phyloP scores from a whole-genome alignment of 1,140 invertebrate species.

The Drosophila parvula region DNA sequence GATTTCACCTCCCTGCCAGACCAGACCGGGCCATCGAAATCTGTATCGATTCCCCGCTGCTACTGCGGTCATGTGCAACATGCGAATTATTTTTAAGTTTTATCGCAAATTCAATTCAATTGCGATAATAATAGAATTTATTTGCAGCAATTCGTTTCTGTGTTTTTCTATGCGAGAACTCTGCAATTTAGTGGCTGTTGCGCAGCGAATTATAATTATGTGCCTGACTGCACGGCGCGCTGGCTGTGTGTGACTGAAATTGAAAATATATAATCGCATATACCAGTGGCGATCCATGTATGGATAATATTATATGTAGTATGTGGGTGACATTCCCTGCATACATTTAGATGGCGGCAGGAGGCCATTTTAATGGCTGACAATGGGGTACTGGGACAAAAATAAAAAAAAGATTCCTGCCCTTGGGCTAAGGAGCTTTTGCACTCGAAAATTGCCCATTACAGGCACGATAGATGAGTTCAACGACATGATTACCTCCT shows the following conservation, averaged over 20 bases:
- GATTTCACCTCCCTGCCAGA: slow-evolving; percentile 13
- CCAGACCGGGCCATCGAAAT: slow-evolving; percentile 24
- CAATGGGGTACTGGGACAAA: slow-evolving; percentile 10
- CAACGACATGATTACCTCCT: neutral
- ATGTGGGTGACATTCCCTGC: neutral
- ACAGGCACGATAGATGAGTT: slow-evolving; percentile 6
- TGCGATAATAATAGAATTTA: slow-evolving; percentile 78
- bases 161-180: slow-evolving; percentile 31
- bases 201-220: slow-evolving; percentile 69
- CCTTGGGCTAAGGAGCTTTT: slow-evolving; percentile 7
- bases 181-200: slow-evolving; percentile 57
- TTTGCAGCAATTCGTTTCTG: slow-evolving; percentile 67
- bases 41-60: slow-evolving; percentile 16
- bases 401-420: slow-evolving; percentile 3
- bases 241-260: slow-evolving; percentile 21
- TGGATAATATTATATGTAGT: no score
- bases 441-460: slow-evolving; percentile 32
- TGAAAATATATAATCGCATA: slow-evolving; percentile 45
- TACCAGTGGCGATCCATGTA: neutral
- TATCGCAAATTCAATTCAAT: slow-evolving; percentile 74
- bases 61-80: slow-evolving; percentile 60
- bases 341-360: slow-evolving; percentile 8
- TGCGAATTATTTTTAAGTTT: slow-evolving; percentile 66
- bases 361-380: slow-evolving; percentile 35
- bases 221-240: slow-evolving; percentile 26